A percentile compares a stretch with the other conserved stretches of the same genome.
Conservation (phyloP, 2,797 vertebrate species). For the Xenops minutus region DNA sequence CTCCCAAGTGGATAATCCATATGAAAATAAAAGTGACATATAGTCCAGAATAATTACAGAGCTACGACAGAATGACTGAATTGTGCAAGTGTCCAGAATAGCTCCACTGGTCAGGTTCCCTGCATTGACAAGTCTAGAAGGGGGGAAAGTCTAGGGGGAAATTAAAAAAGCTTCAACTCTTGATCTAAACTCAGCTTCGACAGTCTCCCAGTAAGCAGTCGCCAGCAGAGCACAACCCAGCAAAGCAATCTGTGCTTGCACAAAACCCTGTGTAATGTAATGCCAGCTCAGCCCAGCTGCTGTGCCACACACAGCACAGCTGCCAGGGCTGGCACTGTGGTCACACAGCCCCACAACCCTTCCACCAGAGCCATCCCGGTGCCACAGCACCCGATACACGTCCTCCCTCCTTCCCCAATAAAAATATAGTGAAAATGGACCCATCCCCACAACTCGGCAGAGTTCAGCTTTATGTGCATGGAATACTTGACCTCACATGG, state of each 20-base stretch:
- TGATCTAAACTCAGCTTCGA: background rate
- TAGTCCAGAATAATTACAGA: background rate
- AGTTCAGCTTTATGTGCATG: rapidly evolving
- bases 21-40: background rate
- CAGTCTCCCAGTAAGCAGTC: background rate
- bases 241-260: background rate
- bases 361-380: background rate
- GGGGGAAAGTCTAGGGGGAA: too few species aligned
- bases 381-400: background rate
- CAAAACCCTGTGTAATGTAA: background rate
- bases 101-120: background rate
- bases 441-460: background rate
- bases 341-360: background rate
- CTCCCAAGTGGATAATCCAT: background rate
- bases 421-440: background rate
- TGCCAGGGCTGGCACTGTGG: background rate
- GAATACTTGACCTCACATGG: background rate
- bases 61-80: background rate
- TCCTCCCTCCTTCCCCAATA: background rate
- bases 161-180: background rate
- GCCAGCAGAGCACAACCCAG: background rate
- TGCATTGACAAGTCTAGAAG: background rate
- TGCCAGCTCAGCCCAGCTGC: background rate
- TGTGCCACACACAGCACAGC: background rate
- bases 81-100: background rate